Base-by-base conservation (phyloP, 2,888 invertebrate species). In the Polietes domitor region DNA sequence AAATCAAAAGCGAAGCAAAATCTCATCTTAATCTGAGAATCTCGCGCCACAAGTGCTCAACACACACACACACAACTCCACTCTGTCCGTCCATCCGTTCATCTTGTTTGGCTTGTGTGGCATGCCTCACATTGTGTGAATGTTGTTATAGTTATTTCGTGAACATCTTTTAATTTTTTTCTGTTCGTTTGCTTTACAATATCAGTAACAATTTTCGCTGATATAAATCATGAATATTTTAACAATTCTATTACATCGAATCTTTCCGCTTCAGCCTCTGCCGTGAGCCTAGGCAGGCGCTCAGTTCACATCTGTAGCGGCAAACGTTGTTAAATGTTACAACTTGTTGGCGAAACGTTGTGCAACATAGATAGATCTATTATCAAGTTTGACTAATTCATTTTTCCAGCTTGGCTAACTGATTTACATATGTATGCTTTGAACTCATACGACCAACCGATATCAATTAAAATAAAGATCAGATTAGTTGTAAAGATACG, bases 141-240 rank as follows among this genome's bases (percentile, higher is more conserved):
- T 41, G 75, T 78, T 70, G 75, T 78, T 70, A 79, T 74, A 73
- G 32, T 65, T 65, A 43, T 73, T 81, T 84, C 77, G 80, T 71
- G 80, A 74, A 80, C 74, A 83, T 80, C 76, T 81, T 63, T 81
- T 76, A 17, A 28, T 32, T 47, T 75, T n/a, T 28, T 37, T 61
- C 75, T 77, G 61, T 76, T 72, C 50, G n/a, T n/a, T n/a, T 53
- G 47, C 50, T 75, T 74, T 26, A 26, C 12, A 21, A n/a, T 32
- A 17, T 37, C 15, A 74, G n/a, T n/a, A 61, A 7, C 28, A 61
- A 19, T 63, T 77, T 83, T 61, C 24, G 32, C n/a, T 72, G 82
- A 80, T 85, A 79, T 74, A 74, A 50, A 85, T 85, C 82, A 82
- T 82, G 80, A 74, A 85, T 83, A 82, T 75, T 80, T 85, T 72